Evolutionary conservation across 2,888 invertebrate genomes (phyloP), one percentile per base, ranked within the genome.

Genomic region (Patella ulyssiponensis): DNA sequence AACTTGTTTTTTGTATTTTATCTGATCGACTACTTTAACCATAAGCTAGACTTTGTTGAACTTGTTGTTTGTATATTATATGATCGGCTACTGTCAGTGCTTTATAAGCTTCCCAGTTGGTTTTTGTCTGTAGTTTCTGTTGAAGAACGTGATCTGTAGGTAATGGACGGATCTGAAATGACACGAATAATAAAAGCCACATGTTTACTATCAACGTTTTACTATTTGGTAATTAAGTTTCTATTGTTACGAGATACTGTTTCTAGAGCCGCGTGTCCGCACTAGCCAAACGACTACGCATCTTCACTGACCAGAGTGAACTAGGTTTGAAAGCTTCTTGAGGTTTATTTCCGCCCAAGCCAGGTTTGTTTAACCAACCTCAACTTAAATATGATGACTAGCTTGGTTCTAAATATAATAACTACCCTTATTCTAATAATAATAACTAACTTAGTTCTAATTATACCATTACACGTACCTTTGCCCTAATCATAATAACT

Each of bases 21-120:
- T 44, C 5, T 44, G 44, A 44, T 44, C 3, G 3, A 33, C 33
- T 44, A 7, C 44, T 7, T 44, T 44, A 44, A 44, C 44, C 44
- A 1, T 44, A 44, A 7, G 0, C 44, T 7, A 7, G 44, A 44
- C 44, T 44, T 44, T 64, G 64, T 23, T 23, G 85, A 72, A 85
- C 44, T 33, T 83, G 80, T 71, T 81, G 82, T 64, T 73, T 81
- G 64, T 81, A 79, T 23, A 82, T 77, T n/a, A 85, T 64, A 71
- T 81, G 78, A 74, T 82, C 80, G 23, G 81, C 79, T 0, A 87
- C 81, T 27, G 87, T 86, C 81, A 84, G 80, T 1, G 84, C 79
- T 77, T 89, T 89, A 76, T 81, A 89, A 1, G 89, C 89, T 33
- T 86, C 86, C 89, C 89, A 89, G 78, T 89, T 88, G 11, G 86